phyloP scores from a whole-genome alignment of 2,888 invertebrate species.

The Ernsta delagoae region DNA sequence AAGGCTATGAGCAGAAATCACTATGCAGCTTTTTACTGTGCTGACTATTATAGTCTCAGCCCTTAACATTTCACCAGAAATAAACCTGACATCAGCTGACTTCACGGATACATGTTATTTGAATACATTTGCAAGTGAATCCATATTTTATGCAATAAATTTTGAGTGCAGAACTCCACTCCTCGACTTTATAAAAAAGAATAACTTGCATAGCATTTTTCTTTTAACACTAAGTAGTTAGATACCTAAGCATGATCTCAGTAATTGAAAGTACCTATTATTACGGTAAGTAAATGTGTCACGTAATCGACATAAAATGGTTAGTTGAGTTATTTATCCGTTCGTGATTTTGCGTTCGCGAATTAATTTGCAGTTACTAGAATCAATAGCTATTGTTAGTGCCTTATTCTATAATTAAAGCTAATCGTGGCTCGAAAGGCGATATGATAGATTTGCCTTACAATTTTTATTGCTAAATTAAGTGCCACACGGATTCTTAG shows the following conservation, averaged over 20 bases:
- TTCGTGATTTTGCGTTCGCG: slow-evolving; percentile 9
- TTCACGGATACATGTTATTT: too few relatives aligned
- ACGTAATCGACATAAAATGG: slow-evolving; percentile 12
- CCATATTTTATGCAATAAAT: too few relatives aligned
- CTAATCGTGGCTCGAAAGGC: slow-evolving; percentile 13
- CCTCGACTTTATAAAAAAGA: too few relatives aligned
- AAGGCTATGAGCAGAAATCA: slow-evolving; percentile 53
- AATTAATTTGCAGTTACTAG: slow-evolving; percentile 19
- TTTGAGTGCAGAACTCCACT: too few relatives aligned
- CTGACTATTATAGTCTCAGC: too few relatives aligned
- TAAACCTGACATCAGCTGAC: too few relatives aligned
- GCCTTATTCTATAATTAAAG: slow-evolving; percentile 20
- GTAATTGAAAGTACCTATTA: slow-evolving; percentile 1
- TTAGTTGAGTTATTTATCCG: slow-evolving; percentile 3
- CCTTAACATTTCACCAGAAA: too few relatives aligned
- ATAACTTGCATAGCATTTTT: too few relatives aligned
- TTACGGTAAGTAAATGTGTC: not conserved
- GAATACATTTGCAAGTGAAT: too few relatives aligned
- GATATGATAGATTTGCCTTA: slow-evolving; percentile 21
- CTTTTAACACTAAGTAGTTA: not conserved
- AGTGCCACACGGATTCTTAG: slow-evolving; percentile 54
- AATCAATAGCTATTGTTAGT: not conserved
- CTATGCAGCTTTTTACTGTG: too few relatives aligned
- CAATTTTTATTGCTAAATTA: slow-evolving; percentile 24
- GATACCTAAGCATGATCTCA: not conserved